Base-by-base conservation (phyloP, 2,797 vertebrate genomes). In the Silurus lanzhouensis region DNA sequence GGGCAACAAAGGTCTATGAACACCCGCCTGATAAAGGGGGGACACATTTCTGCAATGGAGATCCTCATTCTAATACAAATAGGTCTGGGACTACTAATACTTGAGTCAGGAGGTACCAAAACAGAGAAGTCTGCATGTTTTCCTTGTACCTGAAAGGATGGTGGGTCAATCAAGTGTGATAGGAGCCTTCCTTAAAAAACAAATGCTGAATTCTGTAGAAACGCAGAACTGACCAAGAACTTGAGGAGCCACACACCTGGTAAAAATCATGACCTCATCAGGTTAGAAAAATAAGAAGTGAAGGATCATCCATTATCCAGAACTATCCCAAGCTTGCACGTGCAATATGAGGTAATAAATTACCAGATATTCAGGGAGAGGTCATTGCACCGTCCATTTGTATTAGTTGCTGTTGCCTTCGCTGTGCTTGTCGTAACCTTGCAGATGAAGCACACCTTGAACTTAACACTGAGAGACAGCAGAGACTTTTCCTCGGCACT, bases 401-500 rank as follows among this genome's bases (percentile, higher is more conserved):
- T 20, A 70, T 46, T 70, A 10, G 8, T 13, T 13, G 14, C 55
- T 58, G 13, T 14, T 55, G 13, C 71, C 25, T 74, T 74, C 25
- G 8, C 22, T 17, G 25, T 75, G 71, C 71, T 52, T 74, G 14
- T 75, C 38, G n/a, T 55, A 75, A 75, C 14, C 72, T 75, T 75
- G 52, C 25, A 15, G 22, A 20, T 77, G 55, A 60, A 38, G 55
- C 55, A 60, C 55, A 60, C 55, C 57, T 60, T 77, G 27, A 78
- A 61, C 75, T 60, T 60, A 44, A 78, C 74, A 76, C 27, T 22
- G 9, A 38, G 38, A 77, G 25, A 77, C 55, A 77, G 55, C 3
- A 38, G 9, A 78, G 75, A 60, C 57, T 78, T 78, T 78, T 22
- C 75, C 13, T 57, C 22, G 19, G 58, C 57, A 78, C 75, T 60